Conservation (phyloP, 2,797 vertebrate genomes). For the Pipistrellus nathusii region DNA sequence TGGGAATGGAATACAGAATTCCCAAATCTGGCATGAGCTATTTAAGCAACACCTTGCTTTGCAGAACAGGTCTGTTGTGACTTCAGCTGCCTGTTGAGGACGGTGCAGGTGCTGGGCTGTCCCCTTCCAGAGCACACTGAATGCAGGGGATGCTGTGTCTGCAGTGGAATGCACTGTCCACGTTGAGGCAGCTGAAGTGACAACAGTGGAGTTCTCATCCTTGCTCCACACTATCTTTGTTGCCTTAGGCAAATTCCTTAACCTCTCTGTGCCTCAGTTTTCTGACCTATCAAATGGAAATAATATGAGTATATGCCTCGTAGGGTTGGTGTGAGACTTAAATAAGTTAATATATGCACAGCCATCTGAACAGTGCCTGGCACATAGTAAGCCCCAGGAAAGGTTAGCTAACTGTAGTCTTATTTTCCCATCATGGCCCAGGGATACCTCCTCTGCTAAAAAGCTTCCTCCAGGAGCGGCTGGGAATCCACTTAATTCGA, state of each 20-base stretch:
- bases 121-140: background rate
- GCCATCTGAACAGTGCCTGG: background rate
- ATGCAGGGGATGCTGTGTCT: background rate
- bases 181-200: background rate
- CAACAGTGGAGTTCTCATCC: background rate
- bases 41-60: background rate
- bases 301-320: background rate
- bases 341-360: background rate
- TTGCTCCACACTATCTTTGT: background rate
- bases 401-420: background rate
- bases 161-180: background rate
- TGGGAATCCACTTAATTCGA: slow-evolving; percentile 89
- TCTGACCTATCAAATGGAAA: background rate
- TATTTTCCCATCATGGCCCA: slow-evolving; percentile 77
- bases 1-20: background rate
- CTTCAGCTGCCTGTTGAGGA: background rate
- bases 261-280: slow-evolving; percentile 22
- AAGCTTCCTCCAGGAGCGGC: slow-evolving; percentile 89
- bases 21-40: background rate
- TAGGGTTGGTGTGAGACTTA: background rate
- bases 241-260: background rate
- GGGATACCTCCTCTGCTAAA: slow-evolving; percentile 90
- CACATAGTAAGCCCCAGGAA: background rate
- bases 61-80: background rate
- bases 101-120: no score